Evolutionary conservation across 1,140 invertebrate genomes (phyloP).

Genomic region (Meloidogyne chitwoodi): DNA sequence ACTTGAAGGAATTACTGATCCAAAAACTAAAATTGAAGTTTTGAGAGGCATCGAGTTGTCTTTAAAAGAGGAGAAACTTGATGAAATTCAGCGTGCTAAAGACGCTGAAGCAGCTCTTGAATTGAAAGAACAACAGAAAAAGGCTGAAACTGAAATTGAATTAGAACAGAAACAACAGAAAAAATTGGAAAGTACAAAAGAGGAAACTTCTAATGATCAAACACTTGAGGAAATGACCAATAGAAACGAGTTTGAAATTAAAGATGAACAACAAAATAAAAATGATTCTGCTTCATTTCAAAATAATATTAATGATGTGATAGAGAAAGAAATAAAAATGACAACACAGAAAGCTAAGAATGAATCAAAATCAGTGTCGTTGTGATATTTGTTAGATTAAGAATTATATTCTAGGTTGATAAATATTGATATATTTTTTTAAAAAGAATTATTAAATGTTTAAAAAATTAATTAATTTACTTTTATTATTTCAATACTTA

Average conservation of each 20-base stretch:
- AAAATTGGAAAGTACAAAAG: not conserved
- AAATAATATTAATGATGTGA: not conserved
- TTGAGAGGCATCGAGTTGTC: constrained; percentile 49
- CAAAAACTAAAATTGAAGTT: constrained; percentile 52
- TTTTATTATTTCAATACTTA: not conserved
- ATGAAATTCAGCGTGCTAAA: not conserved
- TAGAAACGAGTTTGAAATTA: not conserved
- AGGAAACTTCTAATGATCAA: not conserved
- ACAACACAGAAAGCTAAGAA: not conserved
- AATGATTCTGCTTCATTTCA: not conserved
- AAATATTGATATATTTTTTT: not conserved
- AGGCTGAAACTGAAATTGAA: not conserved
- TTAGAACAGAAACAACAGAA: not conserved
- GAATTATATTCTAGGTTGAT: not conserved
- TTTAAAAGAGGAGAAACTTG: constrained; percentile 38
- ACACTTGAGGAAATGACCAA: not conserved
- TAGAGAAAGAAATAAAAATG: not conserved
- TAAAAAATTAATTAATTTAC: not conserved
- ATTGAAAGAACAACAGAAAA: not conserved
- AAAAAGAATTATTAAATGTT: not conserved
- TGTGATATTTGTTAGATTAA: not conserved
- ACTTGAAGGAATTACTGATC: constrained; percentile 56
- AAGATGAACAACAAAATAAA: not conserved
- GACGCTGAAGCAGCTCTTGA: not conserved
- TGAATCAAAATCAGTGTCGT: not conserved